Evolutionary conservation across 2,113 vertebrate species (phyloP).

Genomic region (Bostrychus sinensis): DNA sequence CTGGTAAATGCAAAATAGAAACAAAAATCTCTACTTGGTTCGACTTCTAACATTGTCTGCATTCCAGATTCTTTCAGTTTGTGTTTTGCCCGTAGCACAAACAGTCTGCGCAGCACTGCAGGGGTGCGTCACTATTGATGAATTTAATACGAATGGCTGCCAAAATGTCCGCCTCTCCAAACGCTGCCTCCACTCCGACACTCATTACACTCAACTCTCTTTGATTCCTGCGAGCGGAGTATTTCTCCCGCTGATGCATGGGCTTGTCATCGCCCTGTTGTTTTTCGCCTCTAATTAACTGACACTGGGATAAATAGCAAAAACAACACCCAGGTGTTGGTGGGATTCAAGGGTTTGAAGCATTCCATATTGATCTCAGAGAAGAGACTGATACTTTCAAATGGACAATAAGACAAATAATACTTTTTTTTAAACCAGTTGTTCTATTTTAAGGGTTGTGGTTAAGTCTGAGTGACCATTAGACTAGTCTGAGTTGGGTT

Average conservation of each 20-base stretch:
- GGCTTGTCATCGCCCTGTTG: neutral
- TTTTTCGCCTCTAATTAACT: neutral
- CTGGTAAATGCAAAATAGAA: neutral
- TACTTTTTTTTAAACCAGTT: too few relatives aligned
- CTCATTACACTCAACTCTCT: neutral
- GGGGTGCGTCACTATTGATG: constrained; percentile 10
- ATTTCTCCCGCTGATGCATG: neutral
- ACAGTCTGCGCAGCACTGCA: neutral
- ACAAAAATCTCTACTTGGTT: neutral
- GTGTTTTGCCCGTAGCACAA: neutral
- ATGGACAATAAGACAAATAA: too few relatives aligned
- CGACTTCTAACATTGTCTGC: neutral
- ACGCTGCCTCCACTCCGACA: neutral
- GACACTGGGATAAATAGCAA: neutral
- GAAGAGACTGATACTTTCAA: too few relatives aligned
- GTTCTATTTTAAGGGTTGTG: too few relatives aligned
- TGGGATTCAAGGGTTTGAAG: neutral
- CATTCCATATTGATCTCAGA: neutral
- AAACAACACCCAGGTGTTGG: neutral
- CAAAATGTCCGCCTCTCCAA: neutral
- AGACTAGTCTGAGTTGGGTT: too few relatives aligned
- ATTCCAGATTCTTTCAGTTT: neutral
- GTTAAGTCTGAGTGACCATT: too few relatives aligned
- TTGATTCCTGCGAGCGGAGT: neutral
- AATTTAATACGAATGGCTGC: constrained; percentile 9